Evolutionary conservation across 2,888 invertebrate genomes (phyloP).

Genomic region (Coelogynopora nodosa): DNA sequence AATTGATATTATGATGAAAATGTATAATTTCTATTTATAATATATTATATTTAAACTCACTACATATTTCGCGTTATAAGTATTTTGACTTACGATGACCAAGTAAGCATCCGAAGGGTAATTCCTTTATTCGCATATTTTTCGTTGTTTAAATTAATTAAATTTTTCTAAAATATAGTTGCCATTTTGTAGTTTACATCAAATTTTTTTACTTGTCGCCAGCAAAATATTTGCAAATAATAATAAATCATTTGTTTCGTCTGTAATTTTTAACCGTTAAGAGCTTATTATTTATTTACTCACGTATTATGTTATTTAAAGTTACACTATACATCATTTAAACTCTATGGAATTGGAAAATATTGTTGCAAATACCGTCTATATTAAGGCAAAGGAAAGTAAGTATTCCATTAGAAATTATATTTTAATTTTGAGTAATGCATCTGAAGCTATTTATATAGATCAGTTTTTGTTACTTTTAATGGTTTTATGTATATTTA

Average conservation of each 20-base stretch:
- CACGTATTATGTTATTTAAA: neutral
- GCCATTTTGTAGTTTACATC: neutral
- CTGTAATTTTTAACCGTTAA: neutral
- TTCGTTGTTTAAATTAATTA: neutral
- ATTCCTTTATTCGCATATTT: too few relatives aligned
- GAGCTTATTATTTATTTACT: neutral
- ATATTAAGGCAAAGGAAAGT: slow-evolving; percentile 62
- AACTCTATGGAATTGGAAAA: slow-evolving; percentile 61
- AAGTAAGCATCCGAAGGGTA: too few relatives aligned
- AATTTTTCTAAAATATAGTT: neutral
- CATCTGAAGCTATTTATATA: too few relatives aligned
- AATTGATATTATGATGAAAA: too few relatives aligned
- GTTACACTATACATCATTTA: neutral
- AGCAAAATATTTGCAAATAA: neutral
- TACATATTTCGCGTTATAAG: too few relatives aligned
- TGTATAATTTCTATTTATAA: too few relatives aligned
- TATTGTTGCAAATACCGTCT: slow-evolving; percentile 62
- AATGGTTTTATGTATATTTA: too few relatives aligned
- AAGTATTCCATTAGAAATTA: slow-evolving; percentile 48
- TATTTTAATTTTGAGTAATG: too few relatives aligned
- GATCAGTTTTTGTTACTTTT: too few relatives aligned
- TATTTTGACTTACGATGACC: too few relatives aligned
- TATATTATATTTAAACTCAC: too few relatives aligned
- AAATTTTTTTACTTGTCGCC: neutral
- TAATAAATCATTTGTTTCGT: neutral